Evolutionary conservation across 2,888 invertebrate species (phyloP).

Genomic region (Disparrhopalites patrizii): DNA sequence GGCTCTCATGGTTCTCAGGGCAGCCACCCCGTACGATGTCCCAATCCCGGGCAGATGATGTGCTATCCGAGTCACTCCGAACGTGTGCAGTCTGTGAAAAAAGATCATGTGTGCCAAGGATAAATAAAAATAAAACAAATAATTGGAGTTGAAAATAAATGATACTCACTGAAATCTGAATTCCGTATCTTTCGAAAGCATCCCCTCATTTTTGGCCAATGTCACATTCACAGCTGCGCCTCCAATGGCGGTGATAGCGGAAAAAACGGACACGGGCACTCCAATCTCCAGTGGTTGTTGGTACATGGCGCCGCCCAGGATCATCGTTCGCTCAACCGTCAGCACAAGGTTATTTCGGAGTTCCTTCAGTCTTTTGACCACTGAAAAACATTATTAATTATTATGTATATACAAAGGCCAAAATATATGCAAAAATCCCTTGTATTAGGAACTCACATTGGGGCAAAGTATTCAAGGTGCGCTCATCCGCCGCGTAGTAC

Average conservation of each 20-base stretch:
- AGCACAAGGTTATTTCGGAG: slow-evolving; percentile 18
- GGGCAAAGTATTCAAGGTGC: slow-evolving; percentile 22
- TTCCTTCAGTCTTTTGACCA: slow-evolving; percentile 26
- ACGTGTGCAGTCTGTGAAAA: slow-evolving; percentile 35
- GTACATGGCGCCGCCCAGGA: slow-evolving; percentile 37
- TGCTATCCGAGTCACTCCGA: slow-evolving; percentile 37
- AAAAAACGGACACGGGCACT: slow-evolving; percentile 43
- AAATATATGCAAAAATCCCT: neutral
- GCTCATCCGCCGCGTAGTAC: slow-evolving; percentile 42
- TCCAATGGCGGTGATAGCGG: slow-evolving; percentile 29
- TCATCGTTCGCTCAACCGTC: slow-evolving; percentile 28
- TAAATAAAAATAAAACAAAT: neutral
- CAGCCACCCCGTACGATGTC: slow-evolving; percentile 34
- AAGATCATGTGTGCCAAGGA: neutral
- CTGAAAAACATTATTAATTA: slow-evolving; percentile 3
- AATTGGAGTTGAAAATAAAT: neutral
- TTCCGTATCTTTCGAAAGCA: neutral
- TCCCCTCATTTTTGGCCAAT: neutral
- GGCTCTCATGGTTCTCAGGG: slow-evolving; percentile 30
- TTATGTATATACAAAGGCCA: neutral
- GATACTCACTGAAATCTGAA: slow-evolving; percentile 21
- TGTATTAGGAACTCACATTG: slow-evolving; percentile 2
- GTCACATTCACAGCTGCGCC: slow-evolving; percentile 8
- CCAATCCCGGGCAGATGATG: slow-evolving; percentile 45
- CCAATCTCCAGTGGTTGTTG: slow-evolving; percentile 48